Base-by-base conservation (phyloP, 2,113 vertebrate genomes). In the Alligator sinensis region DNA sequence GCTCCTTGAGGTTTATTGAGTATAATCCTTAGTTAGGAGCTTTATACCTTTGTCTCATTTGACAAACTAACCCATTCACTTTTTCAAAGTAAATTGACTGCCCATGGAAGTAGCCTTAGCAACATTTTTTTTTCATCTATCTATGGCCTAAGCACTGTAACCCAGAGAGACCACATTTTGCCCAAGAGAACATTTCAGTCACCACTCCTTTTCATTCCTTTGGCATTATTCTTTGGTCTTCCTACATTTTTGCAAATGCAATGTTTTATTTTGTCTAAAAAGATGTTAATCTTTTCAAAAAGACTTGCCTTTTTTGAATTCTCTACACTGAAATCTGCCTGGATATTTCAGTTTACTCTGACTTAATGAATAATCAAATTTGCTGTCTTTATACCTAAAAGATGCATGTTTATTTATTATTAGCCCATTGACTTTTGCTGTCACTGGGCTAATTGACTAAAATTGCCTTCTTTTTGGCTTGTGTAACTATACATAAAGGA, bases 311-410 rank as follows among this genome's bases (percentile, higher is more conserved):
- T 70, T 16, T 70, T 5, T 70, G n/a, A 70, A 70, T 17, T 18
- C 15, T 92, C 93, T 34, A 88, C 66, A 70, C 57, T 0, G 0
- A 93, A 92, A 77, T 5, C 1, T 72, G 81, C 91, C 57, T 72
- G 28, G 63, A 95, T 15, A 93, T 75, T n/a, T 9, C n/a, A 5
- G 0, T 87, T 92, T 91, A 72, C 82, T 88, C 62, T 30, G 54
- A 57, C 91, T 84, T 30, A 64, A 59, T 89, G 85, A n/a, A 66
- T 87, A 83, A 94, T 93, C 76, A 84, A 87, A 89, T 95, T 89
- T 80, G 58, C 7, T 21, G 27, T 72, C 82, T 82, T 63, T 25
- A 86, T 57, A 92, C n/a, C 59, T 91, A 87, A 89, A 77, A 82
- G 88, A 88, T 2, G 6, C 5, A 75, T 93, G 9, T 95, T 81